Evolutionary conservation across 2,113 vertebrate genomes (phyloP).

Genomic region (Aplodontia rufa): DNA sequence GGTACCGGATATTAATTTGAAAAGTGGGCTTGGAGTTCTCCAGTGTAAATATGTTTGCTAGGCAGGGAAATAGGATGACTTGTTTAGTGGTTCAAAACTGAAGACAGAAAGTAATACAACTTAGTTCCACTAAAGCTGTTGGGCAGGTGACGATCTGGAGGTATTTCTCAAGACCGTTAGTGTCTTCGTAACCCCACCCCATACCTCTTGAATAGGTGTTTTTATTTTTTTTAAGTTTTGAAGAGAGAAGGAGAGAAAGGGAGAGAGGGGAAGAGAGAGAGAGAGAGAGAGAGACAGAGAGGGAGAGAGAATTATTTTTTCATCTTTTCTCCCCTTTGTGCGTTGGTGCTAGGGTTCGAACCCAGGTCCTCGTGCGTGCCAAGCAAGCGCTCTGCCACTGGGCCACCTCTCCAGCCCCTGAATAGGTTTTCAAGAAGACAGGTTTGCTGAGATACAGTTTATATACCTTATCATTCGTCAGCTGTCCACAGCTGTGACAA

Average conservation of each 20-base stretch:
- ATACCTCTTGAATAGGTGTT: not conserved
- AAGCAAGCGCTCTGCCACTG: no score
- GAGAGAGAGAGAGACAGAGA: no score
- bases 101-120: not conserved
- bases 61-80: not conserved
- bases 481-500: no score
- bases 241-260: no score
- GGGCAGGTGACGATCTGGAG: not conserved
- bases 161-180: not conserved
- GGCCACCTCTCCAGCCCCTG: no score
- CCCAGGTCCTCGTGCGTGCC: no score
- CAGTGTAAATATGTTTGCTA: not conserved
- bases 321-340: no score
- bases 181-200: not conserved
- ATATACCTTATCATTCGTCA: not conserved
- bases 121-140: not conserved
- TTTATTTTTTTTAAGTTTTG: no score
- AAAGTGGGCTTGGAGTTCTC: not conserved
- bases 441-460: not conserved
- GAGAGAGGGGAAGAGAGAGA: no score
- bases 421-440: not conserved
- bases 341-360: no score
- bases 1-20: not conserved
- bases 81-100: not conserved
- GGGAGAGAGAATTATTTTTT: no score